These are phyloP conservation scores for Callyntrura guangdongensis DNA, from an alignment of 2,888 invertebrate species.

Conservation along the genomic window DNA sequence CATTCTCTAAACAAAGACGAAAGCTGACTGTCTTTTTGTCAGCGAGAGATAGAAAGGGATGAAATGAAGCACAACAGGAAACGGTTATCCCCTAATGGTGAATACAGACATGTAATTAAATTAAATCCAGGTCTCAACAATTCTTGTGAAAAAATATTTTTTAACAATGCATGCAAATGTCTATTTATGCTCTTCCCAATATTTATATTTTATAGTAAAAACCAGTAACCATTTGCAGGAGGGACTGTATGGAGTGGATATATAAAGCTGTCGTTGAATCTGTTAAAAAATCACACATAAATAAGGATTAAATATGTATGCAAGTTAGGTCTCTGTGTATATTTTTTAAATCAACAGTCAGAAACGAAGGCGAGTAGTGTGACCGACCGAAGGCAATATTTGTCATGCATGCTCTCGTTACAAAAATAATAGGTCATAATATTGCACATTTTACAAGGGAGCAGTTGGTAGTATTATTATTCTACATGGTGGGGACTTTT, in stretches of 20 bases:
- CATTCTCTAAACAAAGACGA: conserved; percentile 48
- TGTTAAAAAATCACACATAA: not conserved
- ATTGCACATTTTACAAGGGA: not conserved
- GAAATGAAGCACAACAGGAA: conserved; percentile 50
- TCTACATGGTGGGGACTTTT: not conserved
- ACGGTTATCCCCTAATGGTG: not conserved
- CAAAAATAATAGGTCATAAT: not conserved
- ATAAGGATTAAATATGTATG: not conserved
- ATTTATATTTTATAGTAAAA: too few species aligned
- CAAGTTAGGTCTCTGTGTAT: not conserved
- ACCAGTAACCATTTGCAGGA: too few species aligned
- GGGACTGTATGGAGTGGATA: too few species aligned
- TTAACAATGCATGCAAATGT: not conserved
- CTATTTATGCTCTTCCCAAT: not conserved
- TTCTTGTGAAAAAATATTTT: not conserved
- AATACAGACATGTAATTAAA: conserved; percentile 18
- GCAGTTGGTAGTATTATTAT: not conserved
- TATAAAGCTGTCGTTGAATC: too few species aligned
- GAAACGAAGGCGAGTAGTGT: not conserved
- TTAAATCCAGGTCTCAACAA: not conserved
- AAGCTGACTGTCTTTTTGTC: not conserved
- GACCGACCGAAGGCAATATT: not conserved
- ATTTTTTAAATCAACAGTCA: not conserved
- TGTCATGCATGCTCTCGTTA: conserved; percentile 17
- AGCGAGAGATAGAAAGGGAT: not conserved